Evolutionary conservation across 1,140 invertebrate species (phyloP).

Genomic region (Sitophilus oryzae): DNA sequence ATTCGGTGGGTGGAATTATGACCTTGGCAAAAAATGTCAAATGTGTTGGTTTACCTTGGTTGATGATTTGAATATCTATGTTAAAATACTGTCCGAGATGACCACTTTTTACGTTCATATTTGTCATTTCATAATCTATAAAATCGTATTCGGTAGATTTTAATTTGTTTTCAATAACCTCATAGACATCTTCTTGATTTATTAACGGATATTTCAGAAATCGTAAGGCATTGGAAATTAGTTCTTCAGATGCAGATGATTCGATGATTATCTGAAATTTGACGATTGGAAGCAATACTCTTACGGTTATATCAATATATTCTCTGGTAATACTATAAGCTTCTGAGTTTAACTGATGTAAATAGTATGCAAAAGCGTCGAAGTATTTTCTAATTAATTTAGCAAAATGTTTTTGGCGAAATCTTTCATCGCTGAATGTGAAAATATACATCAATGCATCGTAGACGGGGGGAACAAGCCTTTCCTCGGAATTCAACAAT

Average conservation of each 20-base stretch:
- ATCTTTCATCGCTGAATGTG: constrained; percentile 7
- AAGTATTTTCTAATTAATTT: constrained; percentile 2
- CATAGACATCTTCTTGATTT: constrained; percentile 9
- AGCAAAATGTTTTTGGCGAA: constrained; percentile 8
- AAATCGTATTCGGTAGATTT: not conserved
- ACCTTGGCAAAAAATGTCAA: constrained; percentile 10
- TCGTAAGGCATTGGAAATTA: not conserved
- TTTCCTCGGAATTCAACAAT: not conserved
- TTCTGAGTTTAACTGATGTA: not conserved
- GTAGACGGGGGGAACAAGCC: constrained; percentile 1
- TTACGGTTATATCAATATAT: not conserved
- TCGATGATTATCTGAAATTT: not conserved
- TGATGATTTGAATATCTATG: not conserved
- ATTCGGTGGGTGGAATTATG: not conserved
- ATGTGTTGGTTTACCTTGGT: not conserved
- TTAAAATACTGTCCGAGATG: constrained; percentile 16
- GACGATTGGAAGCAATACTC: constrained; percentile 2
- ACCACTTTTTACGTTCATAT: not conserved
- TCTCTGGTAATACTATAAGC: not conserved
- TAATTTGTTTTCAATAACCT: constrained; percentile 1
- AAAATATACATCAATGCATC: constrained; percentile 11
- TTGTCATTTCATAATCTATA: not conserved
- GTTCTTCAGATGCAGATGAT: not conserved
- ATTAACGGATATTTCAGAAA: constrained; percentile 6
- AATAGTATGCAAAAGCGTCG: not conserved